Conservation (phyloP, 2,113 vertebrate species). For the Panthera leo region DNA sequence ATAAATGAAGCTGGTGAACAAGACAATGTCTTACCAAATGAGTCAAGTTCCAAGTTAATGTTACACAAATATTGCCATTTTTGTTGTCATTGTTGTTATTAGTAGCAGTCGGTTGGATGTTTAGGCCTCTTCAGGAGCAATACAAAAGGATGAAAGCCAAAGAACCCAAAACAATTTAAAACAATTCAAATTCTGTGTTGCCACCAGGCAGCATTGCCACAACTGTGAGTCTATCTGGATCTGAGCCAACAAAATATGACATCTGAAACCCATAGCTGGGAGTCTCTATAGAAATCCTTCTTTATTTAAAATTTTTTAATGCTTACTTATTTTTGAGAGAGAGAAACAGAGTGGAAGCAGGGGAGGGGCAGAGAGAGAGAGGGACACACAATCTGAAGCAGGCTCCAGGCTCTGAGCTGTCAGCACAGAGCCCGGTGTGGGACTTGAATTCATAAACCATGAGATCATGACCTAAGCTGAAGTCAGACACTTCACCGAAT, state of each 20-base stretch:
- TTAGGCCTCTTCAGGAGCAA: background rate
- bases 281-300: background rate
- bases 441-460: too few relatives aligned
- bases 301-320: too few relatives aligned
- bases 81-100: background rate
- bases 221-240: background rate
- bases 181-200: background rate
- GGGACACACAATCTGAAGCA: too few relatives aligned
- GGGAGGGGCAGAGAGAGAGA: too few relatives aligned
- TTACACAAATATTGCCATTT: constrained; percentile 10
- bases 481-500: too few relatives aligned
- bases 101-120: background rate
- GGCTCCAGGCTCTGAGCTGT: too few relatives aligned
- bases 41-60: background rate
- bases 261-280: background rate
- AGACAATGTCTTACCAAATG: background rate
- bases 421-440: too few relatives aligned
- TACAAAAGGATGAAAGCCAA: background rate
- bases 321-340: too few relatives aligned
- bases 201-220: background rate
- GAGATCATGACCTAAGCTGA: too few relatives aligned
- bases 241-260: background rate
- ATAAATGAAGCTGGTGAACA: background rate
- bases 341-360: too few relatives aligned
- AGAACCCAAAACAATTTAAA: background rate